A percentile compares a stretch with the other conserved stretches of the same genome.
Conservation (phyloP, 92 coral and sea anemone species). For the Pocillopora meandrina region DNA sequence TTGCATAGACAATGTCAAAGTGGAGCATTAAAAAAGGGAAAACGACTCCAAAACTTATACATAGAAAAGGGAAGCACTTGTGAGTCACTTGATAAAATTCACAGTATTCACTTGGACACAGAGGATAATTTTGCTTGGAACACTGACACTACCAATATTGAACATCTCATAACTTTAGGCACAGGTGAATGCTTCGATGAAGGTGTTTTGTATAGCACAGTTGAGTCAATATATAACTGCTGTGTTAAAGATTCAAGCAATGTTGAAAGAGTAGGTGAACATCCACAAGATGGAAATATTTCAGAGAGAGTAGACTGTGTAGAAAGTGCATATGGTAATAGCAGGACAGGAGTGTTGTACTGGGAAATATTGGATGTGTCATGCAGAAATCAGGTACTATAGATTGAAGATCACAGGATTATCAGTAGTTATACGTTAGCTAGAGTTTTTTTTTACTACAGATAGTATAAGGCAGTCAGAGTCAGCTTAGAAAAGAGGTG, state of each 20-base stretch:
- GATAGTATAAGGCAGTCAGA: slow-evolving; percentile 12
- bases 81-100: not conserved
- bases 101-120: not conserved
- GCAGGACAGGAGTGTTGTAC: not conserved
- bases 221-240: not conserved
- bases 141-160: not conserved
- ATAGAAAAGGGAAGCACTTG: not conserved
- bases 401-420: not conserved
- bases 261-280: not conserved
- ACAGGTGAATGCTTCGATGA: not conserved
- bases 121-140: not conserved
- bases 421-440: not conserved
- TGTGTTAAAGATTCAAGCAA: not conserved
- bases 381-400: slow-evolving; percentile 12
- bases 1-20: not conserved
- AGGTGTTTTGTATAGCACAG: not conserved
- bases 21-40: not conserved
- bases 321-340: not conserved
- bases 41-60: not conserved
- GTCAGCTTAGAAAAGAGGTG: slow-evolving; percentile 4
- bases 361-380: slow-evolving; percentile 21
- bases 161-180: slow-evolving; percentile 16
- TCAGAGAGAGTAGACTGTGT: not conserved
- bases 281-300: not conserved
- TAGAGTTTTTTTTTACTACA: not conserved